Evolutionary conservation across 2,888 invertebrate species (phyloP).

Genomic region (Choreutis nemorana): DNA sequence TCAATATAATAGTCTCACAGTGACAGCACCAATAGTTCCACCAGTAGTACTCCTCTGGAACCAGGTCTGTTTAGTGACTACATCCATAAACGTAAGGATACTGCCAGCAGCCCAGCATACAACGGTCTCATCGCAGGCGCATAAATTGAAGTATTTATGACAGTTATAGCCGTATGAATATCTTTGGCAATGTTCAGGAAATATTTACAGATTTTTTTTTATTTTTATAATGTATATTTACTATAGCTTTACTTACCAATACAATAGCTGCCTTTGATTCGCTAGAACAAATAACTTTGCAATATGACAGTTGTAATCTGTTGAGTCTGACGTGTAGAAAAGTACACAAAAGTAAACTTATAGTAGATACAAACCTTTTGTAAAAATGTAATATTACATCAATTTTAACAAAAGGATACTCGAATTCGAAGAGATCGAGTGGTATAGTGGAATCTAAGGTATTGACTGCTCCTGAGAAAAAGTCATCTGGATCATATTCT

Average conservation of each 20-base stretch:
- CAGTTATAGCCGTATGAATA: slow-evolving; percentile 90
- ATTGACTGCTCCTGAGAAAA: slow-evolving; percentile 62
- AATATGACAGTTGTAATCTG: too few species aligned
- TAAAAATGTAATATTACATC: too few species aligned
- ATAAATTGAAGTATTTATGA: slow-evolving; percentile 80
- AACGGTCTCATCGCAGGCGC: slow-evolving; percentile 76
- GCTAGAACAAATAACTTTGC: too few species aligned
- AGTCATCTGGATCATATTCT: slow-evolving; percentile 59
- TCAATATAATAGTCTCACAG: too few species aligned
- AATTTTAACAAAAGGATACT: slow-evolving; percentile 82
- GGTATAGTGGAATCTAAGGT: slow-evolving; percentile 64
- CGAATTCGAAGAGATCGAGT: slow-evolving; percentile 67
- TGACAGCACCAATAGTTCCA: slow-evolving; percentile 81
- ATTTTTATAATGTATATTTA: too few species aligned
- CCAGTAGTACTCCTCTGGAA: slow-evolving; percentile 80
- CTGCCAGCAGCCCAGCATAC: slow-evolving; percentile 85
- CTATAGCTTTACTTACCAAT: too few species aligned
- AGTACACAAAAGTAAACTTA: too few species aligned
- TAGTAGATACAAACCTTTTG: too few species aligned
- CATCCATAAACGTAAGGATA: slow-evolving; percentile 77
- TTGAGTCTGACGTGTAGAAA: too few species aligned
- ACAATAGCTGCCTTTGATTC: too few species aligned
- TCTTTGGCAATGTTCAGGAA: slow-evolving; percentile 49
- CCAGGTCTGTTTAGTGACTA: slow-evolving; percentile 69
- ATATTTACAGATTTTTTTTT: too few species aligned